Conservation (phyloP, 2,888 invertebrate species). For the Crossocerus cetratus region DNA sequence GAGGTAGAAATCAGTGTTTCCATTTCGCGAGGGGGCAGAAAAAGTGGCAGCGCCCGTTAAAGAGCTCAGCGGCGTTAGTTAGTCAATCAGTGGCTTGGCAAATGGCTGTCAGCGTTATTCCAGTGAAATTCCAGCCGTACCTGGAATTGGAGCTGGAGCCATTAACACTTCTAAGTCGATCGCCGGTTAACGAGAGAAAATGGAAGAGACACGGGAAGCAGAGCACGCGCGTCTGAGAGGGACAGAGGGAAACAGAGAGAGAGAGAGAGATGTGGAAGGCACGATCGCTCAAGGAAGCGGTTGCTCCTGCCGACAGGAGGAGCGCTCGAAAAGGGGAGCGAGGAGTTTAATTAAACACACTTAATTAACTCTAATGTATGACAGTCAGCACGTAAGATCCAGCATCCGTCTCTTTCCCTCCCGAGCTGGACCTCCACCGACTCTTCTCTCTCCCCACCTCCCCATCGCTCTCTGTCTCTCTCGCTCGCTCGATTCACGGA, state of each 20-base stretch:
- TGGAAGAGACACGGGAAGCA: slow-evolving; percentile 4
- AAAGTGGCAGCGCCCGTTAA: neutral
- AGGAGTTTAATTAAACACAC: slow-evolving; percentile 70
- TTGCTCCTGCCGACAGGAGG: slow-evolving; percentile 23
- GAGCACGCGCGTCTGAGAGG: neutral
- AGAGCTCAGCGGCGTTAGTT: neutral
- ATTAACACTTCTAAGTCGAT: slow-evolving; percentile 61
- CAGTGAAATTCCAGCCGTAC: slow-evolving; percentile 63
- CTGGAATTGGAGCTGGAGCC: slow-evolving; percentile 59
- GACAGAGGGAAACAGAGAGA: neutral
- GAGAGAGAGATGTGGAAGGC: slow-evolving; percentile 34
- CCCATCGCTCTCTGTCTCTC: slow-evolving; percentile 14
- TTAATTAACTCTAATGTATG: slow-evolving; percentile 68
- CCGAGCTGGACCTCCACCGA: neutral
- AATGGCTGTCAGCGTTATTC: slow-evolving; percentile 28
- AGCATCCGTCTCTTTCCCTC: slow-evolving; percentile 5
- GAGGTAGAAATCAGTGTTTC: too few species aligned
- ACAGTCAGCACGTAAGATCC: slow-evolving; percentile 44
- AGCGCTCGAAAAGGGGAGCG: slow-evolving; percentile 47
- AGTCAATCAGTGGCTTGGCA: slow-evolving; percentile 18
- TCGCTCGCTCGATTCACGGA: slow-evolving; percentile 5
- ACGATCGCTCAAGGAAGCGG: slow-evolving; percentile 36
- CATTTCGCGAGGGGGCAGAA: neutral
- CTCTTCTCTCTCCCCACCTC: too few species aligned
- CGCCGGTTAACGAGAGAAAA: slow-evolving; percentile 48